These are phyloP conservation scores for Xenopus laevis DNA, from an alignment of 2,113 vertebrate genomes.

Conservation along the genomic window DNA sequence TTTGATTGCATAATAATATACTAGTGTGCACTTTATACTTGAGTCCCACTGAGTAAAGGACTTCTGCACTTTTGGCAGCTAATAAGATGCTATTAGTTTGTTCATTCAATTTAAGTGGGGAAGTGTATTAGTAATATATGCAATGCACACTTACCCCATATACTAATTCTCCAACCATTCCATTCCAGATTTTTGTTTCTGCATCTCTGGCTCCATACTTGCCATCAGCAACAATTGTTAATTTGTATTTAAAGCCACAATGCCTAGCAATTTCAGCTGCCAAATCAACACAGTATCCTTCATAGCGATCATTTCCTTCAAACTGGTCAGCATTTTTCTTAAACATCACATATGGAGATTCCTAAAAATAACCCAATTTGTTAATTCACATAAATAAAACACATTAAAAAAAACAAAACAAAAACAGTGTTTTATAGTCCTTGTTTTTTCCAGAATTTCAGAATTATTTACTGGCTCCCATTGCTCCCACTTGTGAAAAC, in stretches of 20 bases:
- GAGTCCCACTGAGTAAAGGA: no score
- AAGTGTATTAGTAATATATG: no score
- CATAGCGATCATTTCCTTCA: constrained; percentile 93
- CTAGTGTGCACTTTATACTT: no score
- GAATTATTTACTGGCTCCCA: no score
- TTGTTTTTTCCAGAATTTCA: no score
- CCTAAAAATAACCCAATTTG: constrained; percentile 65
- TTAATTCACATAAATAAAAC: no score
- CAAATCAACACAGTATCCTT: constrained; percentile 97
- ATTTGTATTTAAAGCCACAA: constrained; percentile 96
- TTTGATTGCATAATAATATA: no score
- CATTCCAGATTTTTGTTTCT: constrained; percentile 99
- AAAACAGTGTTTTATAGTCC: no score
- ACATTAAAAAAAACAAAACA: neutral
- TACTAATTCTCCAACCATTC: constrained; percentile 98
- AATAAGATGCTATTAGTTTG: no score
- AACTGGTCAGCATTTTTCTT: constrained; percentile 97
- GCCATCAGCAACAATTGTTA: constrained; percentile 93
- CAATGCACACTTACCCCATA: constrained; percentile 83
- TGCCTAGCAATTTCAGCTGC: constrained; percentile 97
- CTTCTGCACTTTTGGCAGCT: no score
- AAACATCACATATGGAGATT: constrained; percentile 97
- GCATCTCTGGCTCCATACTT: constrained; percentile 97
- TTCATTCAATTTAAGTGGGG: no score
- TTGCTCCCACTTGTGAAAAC: no score